Percentiles rank a stretch among this genome's conserved stretches.
Evolutionary conservation across 2,113 vertebrate genomes (phyloP).

Genomic region (Eira barbara): DNA sequence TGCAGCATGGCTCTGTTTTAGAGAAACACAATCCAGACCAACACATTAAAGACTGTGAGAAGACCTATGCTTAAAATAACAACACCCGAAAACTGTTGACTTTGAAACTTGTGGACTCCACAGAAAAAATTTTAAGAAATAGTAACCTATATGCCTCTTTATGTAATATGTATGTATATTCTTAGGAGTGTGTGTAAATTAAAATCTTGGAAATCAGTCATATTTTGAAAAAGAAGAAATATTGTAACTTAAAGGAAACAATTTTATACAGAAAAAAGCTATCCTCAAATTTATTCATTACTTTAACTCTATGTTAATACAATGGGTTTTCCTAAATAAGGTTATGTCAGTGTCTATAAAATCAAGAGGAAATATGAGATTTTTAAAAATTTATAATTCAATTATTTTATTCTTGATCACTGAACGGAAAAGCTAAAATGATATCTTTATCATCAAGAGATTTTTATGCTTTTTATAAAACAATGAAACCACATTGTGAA

Average conservation of each 20-base stretch:
- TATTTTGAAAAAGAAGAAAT: background rate
- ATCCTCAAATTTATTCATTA: background rate
- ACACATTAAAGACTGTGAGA: background rate
- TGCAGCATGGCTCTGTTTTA: background rate
- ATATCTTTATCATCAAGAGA: slow-evolving; percentile 32
- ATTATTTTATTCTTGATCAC: background rate
- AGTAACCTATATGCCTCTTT: background rate
- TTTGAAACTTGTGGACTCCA: background rate
- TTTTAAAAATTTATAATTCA: slow-evolving; percentile 14
- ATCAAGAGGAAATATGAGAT: background rate
- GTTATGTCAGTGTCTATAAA: background rate
- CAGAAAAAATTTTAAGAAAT: background rate
- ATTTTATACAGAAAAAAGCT: background rate
- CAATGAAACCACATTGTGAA: background rate
- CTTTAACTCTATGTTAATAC: background rate
- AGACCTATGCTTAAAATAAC: background rate
- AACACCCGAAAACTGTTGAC: background rate
- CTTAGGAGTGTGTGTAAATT: background rate
- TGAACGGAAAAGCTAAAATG: slow-evolving; percentile 19
- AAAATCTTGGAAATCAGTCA: background rate
- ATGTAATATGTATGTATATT: background rate
- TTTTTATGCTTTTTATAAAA: slow-evolving; percentile 42
- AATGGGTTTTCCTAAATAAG: background rate
- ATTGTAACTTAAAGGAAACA: background rate
- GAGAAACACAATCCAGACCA: background rate